A percentile compares a stretch with the other conserved stretches of the same genome.
Evolutionary conservation across 2,888 invertebrate species (phyloP).

Genomic region (Andricus quercusramuli): DNA sequence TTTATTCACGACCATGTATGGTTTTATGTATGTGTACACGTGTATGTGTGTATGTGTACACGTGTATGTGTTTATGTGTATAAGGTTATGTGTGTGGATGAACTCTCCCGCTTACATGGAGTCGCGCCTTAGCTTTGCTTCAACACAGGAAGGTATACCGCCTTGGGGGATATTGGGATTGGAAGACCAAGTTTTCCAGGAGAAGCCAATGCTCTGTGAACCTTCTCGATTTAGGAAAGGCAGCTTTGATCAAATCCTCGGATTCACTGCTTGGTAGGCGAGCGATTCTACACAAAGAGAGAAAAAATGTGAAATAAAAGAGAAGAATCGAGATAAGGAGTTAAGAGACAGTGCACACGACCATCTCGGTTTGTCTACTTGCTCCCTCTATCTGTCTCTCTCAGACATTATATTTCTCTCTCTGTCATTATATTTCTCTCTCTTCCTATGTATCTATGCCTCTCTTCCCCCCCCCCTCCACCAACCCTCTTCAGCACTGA

Average conservation of each 20-base stretch:
- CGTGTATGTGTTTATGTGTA: neutral
- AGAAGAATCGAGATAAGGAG: conserved; percentile 14
- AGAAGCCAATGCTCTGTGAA: conserved; percentile 35
- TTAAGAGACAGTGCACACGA: conserved; percentile 23
- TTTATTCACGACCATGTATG: neutral
- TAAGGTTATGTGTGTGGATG: conserved; percentile 5
- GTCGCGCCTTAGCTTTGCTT: conserved; percentile 38
- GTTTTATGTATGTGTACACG: neutral
- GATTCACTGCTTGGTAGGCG: conserved; percentile 26
- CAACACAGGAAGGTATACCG: conserved; percentile 26
- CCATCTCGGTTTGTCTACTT: conserved; percentile 15
- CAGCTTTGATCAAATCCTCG: conserved; percentile 31
- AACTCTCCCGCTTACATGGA: conserved; percentile 21
- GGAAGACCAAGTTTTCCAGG: conserved; percentile 37
- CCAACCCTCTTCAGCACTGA: conserved; percentile 44
- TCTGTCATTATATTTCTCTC: conserved; percentile 32
- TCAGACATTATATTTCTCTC: conserved; percentile 16
- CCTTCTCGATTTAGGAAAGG: conserved; percentile 41
- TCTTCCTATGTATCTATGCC: conserved; percentile 37
- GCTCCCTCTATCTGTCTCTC: conserved; percentile 10
- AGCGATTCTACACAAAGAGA: conserved; percentile 9
- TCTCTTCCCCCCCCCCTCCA: conserved; percentile 36
- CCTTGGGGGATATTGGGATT: conserved; percentile 31
- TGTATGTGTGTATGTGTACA: neutral
- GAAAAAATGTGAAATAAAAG: neutral